phyloP scores from a whole-genome alignment of 2,888 invertebrate genomes.

The Oxystoma pomonae region DNA sequence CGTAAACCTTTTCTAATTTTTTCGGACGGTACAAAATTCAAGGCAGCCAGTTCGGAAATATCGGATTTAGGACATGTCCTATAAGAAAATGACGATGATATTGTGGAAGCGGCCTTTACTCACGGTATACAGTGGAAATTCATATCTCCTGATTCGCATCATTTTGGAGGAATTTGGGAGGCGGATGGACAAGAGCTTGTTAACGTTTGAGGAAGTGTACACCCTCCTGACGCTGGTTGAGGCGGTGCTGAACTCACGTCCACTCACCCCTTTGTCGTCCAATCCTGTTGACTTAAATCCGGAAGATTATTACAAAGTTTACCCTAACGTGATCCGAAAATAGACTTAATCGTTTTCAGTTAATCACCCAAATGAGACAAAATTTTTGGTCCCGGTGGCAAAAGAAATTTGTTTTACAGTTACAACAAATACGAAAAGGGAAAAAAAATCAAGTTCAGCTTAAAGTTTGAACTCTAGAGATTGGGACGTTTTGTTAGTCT shows the following conservation, averaged over 20 bases:
- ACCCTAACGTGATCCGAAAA: conserved; percentile 6
- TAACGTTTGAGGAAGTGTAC: conserved; percentile 8
- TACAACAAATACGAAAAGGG: conserved; percentile 11
- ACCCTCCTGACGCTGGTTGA: conserved; percentile 7
- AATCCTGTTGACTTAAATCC: conserved; percentile 1
- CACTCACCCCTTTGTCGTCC: background rate
- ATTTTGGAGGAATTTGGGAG: conserved; percentile 10
- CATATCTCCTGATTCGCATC: conserved; percentile 10
- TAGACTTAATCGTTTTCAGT: conserved; percentile 5
- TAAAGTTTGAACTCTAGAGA: background rate
- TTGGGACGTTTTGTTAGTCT: background rate
- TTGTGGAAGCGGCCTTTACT: background rate
- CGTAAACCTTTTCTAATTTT: too few relatives aligned
- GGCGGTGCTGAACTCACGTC: conserved; percentile 5
- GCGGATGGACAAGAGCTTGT: background rate
- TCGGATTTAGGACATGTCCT: conserved; percentile 9
- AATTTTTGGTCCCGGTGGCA: conserved; percentile 14
- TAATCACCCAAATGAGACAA: background rate
- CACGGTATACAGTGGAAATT: conserved; percentile 11
- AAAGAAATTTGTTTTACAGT: conserved; percentile 9
- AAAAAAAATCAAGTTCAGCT: background rate
- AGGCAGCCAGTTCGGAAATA: conserved; percentile 7
- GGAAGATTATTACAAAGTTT: background rate
- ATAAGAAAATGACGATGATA: conserved; percentile 8
- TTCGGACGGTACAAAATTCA: too few relatives aligned